Percentiles rank a stretch among this genome's conserved stretches.
Conservation (phyloP, 2,888 invertebrate species). For the Dryadula phaetusa region DNA sequence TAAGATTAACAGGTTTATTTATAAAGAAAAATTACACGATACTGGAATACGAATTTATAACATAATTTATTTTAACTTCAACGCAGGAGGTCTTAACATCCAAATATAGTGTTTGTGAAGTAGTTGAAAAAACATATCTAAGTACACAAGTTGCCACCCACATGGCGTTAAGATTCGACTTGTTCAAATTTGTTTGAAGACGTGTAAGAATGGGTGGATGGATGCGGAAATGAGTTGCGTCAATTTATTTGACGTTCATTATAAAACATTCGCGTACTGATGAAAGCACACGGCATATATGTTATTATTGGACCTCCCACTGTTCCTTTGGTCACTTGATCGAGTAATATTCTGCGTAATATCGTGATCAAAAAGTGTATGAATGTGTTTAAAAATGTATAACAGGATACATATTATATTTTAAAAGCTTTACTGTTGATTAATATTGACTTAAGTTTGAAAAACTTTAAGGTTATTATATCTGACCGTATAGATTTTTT, state of each 20-base stretch:
- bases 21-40: conserved; percentile 7
- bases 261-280: conserved; percentile 43
- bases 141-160: conserved; percentile 66
- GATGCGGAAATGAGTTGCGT: conserved; percentile 58
- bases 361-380: conserved; percentile 14
- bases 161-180: conserved; percentile 62
- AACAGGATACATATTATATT: background rate
- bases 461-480: too few species aligned
- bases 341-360: conserved; percentile 18
- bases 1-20: conserved; percentile 16
- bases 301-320: conserved; percentile 40
- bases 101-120: conserved; percentile 63
- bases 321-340: conserved; percentile 23
- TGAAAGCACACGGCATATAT: conserved; percentile 34
- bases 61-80: conserved; percentile 42
- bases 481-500: background rate
- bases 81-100: conserved; percentile 75
- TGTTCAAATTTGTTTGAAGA: conserved; percentile 53
- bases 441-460: background rate
- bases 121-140: conserved; percentile 57
- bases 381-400: background rate
- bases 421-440: background rate
- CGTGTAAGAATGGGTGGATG: conserved; percentile 54
- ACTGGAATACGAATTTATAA: conserved; percentile 2
- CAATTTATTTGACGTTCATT: conserved; percentile 40